Base-by-base conservation (phyloP, 2,113 vertebrate species). In the Passerina amoena region DNA sequence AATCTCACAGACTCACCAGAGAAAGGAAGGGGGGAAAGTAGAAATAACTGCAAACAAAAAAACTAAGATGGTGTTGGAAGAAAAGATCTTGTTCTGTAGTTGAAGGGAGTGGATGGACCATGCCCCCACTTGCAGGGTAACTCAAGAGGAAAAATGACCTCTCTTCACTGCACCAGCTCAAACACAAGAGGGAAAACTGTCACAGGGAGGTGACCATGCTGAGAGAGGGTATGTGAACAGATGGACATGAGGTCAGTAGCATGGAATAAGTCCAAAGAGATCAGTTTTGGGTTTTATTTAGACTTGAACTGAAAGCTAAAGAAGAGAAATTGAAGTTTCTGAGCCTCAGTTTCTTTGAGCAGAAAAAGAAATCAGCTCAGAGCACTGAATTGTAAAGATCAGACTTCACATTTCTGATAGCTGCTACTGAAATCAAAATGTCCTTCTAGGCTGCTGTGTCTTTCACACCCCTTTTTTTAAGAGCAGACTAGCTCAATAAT, bases 161-260 rank as follows among this genome's bases (percentile, higher is more conserved):
- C 88, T 80, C 84, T 68, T 86, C 71, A 76, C 56, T 65, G 60
- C 71, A 88, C 57, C 38, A 84, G 68, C 56, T 66, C 86, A 75
- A 31, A 82, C 5, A 90, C 64, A 86, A 84, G 94, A 61, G 72
- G 48, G 53, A 80, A 70, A 91, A 90, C 61, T 54, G 64, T 63
- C 82, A 88, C 42, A 82, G 85, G 31, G 84, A 91, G 65, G 48
- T 86, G 79, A 76, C 44, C 72, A 69, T 82, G 86, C 77, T 77
- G 69, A 68, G 89, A 90, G 9, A 88, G 56, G 35, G 77, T 63
- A 90, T 66, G 40, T 71, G 88, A 96, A 84, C 94, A 95, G 89
- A 95, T 94, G 89, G 92, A 70, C 56, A 24, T 86, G 91, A 92
- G 91, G 82, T 96, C 90, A 94, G 57, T 45, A 82, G 56, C 81